Evolutionary conservation across 2,888 invertebrate genomes (phyloP), one percentile per base, ranked within the genome.

Genomic region (Dasypolia templi): DNA sequence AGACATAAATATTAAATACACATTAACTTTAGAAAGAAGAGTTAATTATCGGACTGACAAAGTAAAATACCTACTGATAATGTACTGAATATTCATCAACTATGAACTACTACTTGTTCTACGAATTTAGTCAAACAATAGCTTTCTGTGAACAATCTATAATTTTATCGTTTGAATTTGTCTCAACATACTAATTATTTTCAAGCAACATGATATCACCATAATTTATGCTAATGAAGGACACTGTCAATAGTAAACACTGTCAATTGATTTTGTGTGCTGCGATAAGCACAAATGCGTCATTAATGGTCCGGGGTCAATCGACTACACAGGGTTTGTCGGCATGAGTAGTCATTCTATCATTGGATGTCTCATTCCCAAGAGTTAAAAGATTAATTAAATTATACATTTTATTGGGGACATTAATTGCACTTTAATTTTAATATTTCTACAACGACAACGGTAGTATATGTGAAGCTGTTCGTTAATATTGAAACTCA

Each of bases 71-170:
- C 49, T n/a, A 29, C 56, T 51, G n/a, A 67, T 58, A 68, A 35
- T 77, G 51, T 26, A 9, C 58, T 77, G 49, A 77, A 77, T 53
- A 77, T 77, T 77, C 51, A 14, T n/a, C n/a, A n/a, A n/a, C n/a
- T n/a, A 75, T 44, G 14, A 59, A 35, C n/a, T n/a, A 29, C 56
- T 49, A 29, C 69, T 68, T 59, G 51, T 44, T 77, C 19, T n/a
- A 35, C 29, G 29, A 44, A 51, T 12, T 46, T 17, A 32, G 46
- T 51, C 12, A 59, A 68, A 44, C 42, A 29, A 68, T 68, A 75
- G 26, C 12, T 42, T 9, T 42, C 17, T 66, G 17, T 49, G 32
- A 32, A 26, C 35, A n/a, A 29, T 39, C 44, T 19, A 22, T 75
- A 17, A n/a, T 72, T n/a, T n/a, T 17, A 29, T 39, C 39, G 14